Percentiles rank a stretch among this genome's conserved stretches.
Conservation (phyloP, 2,888 invertebrate species). For the Rhyacophila evoluta region DNA sequence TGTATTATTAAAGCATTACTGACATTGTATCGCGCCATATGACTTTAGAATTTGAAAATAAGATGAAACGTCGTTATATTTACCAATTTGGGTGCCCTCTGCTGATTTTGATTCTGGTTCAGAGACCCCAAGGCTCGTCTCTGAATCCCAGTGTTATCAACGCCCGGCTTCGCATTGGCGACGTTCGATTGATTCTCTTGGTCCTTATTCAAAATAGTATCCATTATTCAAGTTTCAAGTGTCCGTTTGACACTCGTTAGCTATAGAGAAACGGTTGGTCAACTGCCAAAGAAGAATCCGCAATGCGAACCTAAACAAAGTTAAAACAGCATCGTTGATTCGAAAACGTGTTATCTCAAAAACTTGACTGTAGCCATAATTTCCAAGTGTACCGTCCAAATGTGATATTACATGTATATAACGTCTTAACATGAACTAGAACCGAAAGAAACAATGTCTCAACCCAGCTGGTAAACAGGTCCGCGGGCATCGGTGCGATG, state of each 20-base stretch:
- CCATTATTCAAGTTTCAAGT: neutral
- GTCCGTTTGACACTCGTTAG: too few relatives aligned
- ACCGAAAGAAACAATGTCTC: neutral
- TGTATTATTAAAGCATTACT: too few relatives aligned
- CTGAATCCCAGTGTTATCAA: conserved; percentile 69
- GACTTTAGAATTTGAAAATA: neutral
- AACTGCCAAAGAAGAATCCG: neutral
- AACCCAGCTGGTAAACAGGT: neutral
- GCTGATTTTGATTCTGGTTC: conserved; percentile 71
- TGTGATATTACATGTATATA: too few relatives aligned
- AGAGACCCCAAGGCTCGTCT: conserved; percentile 76
- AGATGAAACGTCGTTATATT: conserved; percentile 57
- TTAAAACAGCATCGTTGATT: neutral
- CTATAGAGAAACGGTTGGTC: neutral
- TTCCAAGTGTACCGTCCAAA: too few relatives aligned
- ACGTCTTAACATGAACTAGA: too few relatives aligned
- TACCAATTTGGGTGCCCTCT: conserved; percentile 70
- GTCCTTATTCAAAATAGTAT: conserved; percentile 69
- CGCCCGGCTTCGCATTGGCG: conserved; percentile 27
- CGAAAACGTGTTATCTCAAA: neutral
- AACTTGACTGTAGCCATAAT: too few relatives aligned
- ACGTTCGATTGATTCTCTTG: conserved; percentile 73
- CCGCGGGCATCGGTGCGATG: neutral
- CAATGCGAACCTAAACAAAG: neutral
- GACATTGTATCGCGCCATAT: too few relatives aligned